Conservation (phyloP, 2,797 vertebrate genomes). For the Hydrolagus colliei region DNA sequence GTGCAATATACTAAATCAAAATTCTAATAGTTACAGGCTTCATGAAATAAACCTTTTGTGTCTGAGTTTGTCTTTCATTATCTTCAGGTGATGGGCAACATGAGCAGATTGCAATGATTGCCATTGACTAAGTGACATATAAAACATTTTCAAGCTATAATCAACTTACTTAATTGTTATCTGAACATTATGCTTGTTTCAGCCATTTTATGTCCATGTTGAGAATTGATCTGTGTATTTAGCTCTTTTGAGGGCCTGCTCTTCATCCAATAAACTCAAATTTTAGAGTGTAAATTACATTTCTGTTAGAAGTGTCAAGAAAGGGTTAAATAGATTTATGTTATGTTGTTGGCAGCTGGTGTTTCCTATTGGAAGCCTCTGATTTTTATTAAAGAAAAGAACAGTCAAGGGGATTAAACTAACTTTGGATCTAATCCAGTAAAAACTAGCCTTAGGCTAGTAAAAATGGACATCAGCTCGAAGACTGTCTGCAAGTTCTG, state of each 20-base stretch:
- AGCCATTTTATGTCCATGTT: not conserved
- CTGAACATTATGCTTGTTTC: not conserved
- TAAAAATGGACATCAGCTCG: not conserved
- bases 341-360: slow-evolving; percentile 22
- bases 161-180: not conserved
- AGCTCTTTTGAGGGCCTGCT: not conserved
- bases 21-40: not conserved
- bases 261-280: not conserved
- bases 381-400: slow-evolving; percentile 2
- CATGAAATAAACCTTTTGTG: not conserved
- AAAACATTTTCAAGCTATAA: not conserved
- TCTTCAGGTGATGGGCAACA: not conserved
- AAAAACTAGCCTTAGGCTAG: slow-evolving; percentile 12
- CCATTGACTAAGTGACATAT: not conserved
- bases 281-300: not conserved
- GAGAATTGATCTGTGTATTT: not conserved
- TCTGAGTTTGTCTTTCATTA: not conserved
- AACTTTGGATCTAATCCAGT: slow-evolving; percentile 4
- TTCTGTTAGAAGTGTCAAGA: not conserved
- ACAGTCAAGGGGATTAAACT: slow-evolving; percentile 10
- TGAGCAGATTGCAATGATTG: not conserved
- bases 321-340: slow-evolving; percentile 17
- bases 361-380: not conserved
- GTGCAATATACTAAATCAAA: not conserved
- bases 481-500: not conserved